Evolutionary conservation across 1,140 invertebrate genomes (phyloP).

Genomic region (Rhagoletis zephyria): DNA sequence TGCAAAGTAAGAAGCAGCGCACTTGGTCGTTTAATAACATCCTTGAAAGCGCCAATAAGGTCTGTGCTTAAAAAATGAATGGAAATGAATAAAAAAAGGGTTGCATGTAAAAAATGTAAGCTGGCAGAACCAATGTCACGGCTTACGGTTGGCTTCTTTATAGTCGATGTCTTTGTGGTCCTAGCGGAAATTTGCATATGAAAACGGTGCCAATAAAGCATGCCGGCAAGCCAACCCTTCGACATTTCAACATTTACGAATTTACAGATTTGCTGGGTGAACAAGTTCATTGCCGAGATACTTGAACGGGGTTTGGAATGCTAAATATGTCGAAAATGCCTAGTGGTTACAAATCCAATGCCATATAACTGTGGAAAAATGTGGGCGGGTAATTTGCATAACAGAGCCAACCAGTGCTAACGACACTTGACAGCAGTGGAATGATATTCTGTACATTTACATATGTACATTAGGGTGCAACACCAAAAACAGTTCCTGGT

Average conservation of each 20-base stretch:
- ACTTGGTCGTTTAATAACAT: background rate
- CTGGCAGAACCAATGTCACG: slow-evolving; percentile 1
- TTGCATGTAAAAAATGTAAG: background rate
- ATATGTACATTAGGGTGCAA: too few species aligned
- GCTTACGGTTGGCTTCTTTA: background rate
- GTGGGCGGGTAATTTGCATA: background rate
- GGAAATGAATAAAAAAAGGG: background rate
- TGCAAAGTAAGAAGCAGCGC: background rate
- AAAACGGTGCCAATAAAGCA: slow-evolving; percentile 40
- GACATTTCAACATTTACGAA: slow-evolving; percentile 3
- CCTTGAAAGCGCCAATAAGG: slow-evolving; percentile 17
- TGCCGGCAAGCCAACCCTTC: background rate
- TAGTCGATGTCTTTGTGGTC: background rate
- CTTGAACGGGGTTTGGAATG: background rate
- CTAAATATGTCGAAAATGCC: slow-evolving; percentile 22
- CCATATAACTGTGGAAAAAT: background rate
- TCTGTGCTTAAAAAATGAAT: background rate
- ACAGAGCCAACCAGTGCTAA: background rate
- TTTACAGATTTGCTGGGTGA: slow-evolving; percentile 20
- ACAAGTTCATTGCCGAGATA: slow-evolving; percentile 14
- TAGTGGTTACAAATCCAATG: background rate
- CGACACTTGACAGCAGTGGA: background rate
- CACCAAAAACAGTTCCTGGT: too few species aligned
- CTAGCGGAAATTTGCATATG: slow-evolving; percentile 34
- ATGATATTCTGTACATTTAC: background rate